A percentile compares a stretch with the other conserved stretches of the same genome.
These are phyloP conservation scores for Pangasianodon hypophthalmus DNA, from an alignment of 2,113 vertebrate species.

Conservation along the genomic window DNA sequence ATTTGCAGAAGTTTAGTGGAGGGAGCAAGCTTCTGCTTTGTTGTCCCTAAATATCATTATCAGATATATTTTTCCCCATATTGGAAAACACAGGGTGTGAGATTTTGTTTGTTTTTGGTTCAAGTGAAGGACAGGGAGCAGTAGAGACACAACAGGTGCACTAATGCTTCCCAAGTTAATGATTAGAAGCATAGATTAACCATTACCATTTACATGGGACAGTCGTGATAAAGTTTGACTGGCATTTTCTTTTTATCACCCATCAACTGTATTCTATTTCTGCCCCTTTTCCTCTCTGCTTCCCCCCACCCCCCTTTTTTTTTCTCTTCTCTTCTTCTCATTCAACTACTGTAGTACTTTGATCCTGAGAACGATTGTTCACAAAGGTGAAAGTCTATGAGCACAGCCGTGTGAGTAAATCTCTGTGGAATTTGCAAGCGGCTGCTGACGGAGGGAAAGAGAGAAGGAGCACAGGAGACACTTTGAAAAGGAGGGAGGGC, in stretches of 20 bases:
- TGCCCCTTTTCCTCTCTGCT: slow-evolving; percentile 18
- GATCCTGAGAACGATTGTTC: slow-evolving; percentile 43
- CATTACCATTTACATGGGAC: slow-evolving; percentile 32
- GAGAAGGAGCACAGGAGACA: slow-evolving; percentile 22
- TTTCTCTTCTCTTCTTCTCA: not conserved
- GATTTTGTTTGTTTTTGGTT: not conserved
- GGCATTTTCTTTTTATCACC: not conserved
- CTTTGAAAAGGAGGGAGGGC: not conserved
- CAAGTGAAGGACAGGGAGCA: not conserved
- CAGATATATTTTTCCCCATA: not conserved
- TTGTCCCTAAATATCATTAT: not conserved
- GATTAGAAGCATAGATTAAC: slow-evolving; percentile 50
- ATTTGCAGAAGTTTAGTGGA: not conserved
- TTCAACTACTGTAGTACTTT: slow-evolving; percentile 38
- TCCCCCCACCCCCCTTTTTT: too few relatives aligned
- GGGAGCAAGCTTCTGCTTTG: not conserved
- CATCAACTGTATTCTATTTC: not conserved
- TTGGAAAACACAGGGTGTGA: not conserved
- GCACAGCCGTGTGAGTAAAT: slow-evolving; percentile 44
- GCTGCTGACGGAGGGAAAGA: slow-evolving; percentile 25
- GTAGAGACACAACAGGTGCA: slow-evolving; percentile 28
- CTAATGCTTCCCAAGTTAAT: slow-evolving; percentile 47
- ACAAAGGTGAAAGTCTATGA: slow-evolving; percentile 45
- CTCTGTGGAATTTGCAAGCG: slow-evolving; percentile 52
- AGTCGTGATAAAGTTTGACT: not conserved